Conservation (phyloP, 2,113 vertebrate genomes). For the Girardinichthys multiradiatus region DNA sequence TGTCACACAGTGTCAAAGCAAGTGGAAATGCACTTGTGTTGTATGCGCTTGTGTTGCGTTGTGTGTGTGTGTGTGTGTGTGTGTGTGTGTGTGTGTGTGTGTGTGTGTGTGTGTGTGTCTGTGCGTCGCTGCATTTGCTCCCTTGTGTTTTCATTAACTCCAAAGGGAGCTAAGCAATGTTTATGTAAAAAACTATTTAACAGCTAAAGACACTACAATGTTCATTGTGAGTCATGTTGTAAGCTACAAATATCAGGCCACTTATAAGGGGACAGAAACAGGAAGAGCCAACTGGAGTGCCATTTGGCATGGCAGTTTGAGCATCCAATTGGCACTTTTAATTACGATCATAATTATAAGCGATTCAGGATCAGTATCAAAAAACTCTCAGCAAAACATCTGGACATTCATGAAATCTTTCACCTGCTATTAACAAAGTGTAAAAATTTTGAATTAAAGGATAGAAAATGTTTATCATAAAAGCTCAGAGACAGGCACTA, state of each 20-base stretch:
- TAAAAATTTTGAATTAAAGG: constrained; percentile 12
- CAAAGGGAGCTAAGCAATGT: constrained; percentile 67
- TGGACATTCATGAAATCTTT: constrained; percentile 32
- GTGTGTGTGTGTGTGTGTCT: constrained; percentile 10
- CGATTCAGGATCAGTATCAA: constrained; percentile 19
- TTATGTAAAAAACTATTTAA: constrained; percentile 74
- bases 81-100: too few relatives aligned
- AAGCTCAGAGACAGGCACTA: constrained; percentile 10
- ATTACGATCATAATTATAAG: constrained; percentile 37
- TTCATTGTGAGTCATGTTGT: constrained; percentile 43
- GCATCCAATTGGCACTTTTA: constrained; percentile 28
- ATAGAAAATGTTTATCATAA: not conserved
- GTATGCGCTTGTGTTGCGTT: constrained; percentile 5
- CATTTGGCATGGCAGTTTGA: constrained; percentile 47
- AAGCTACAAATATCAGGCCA: constrained; percentile 47
- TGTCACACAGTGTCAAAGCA: constrained; percentile 48
- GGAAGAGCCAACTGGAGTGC: constrained; percentile 45
- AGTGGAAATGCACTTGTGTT: constrained; percentile 32
- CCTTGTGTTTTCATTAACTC: constrained; percentile 62
- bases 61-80: too few relatives aligned
- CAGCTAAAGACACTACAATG: constrained; percentile 35
- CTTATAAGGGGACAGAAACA: constrained; percentile 48
- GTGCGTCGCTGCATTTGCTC: constrained; percentile 26
- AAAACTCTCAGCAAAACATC: constrained; percentile 14
- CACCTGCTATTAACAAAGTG: constrained; percentile 33